Conservation (phyloP, 2,113 vertebrate genomes). For the Nycticryphes semicollaris region DNA sequence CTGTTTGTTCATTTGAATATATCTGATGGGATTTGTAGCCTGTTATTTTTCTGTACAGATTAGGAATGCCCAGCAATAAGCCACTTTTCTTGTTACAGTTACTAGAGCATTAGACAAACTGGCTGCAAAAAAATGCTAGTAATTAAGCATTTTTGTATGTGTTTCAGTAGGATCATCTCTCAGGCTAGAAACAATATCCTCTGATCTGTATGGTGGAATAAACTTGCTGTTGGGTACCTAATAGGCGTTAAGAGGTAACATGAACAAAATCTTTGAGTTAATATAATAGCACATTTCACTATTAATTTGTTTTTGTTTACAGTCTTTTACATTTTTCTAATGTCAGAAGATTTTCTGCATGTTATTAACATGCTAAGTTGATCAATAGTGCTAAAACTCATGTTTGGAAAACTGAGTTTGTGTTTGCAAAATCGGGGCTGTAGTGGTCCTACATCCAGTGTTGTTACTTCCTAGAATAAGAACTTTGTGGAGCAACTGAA, state of each 20-base stretch:
- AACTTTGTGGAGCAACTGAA: neutral
- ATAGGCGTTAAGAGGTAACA: neutral
- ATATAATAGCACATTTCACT: neutral
- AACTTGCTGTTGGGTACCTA: neutral
- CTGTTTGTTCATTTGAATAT: neutral
- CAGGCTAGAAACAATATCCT: neutral
- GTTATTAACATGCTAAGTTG: neutral
- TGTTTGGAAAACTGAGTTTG: neutral
- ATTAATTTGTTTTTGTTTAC: neutral
- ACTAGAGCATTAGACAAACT: neutral
- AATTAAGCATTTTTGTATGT: neutral
- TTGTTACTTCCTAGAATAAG: neutral
- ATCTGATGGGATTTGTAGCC: neutral
- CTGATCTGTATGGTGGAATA: neutral
- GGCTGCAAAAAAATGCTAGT: neutral
- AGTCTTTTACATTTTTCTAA: neutral
- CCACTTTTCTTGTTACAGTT: neutral
- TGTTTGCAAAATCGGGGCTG: neutral
- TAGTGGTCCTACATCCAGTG: neutral
- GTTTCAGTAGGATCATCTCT: neutral
- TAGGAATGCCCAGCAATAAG: neutral
- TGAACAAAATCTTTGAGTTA: neutral
- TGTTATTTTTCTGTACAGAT: neutral
- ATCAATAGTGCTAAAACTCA: neutral
- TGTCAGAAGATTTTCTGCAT: neutral